Evolutionary conservation across 2,888 invertebrate genomes (phyloP).

Genomic region (Pammene aurita): DNA sequence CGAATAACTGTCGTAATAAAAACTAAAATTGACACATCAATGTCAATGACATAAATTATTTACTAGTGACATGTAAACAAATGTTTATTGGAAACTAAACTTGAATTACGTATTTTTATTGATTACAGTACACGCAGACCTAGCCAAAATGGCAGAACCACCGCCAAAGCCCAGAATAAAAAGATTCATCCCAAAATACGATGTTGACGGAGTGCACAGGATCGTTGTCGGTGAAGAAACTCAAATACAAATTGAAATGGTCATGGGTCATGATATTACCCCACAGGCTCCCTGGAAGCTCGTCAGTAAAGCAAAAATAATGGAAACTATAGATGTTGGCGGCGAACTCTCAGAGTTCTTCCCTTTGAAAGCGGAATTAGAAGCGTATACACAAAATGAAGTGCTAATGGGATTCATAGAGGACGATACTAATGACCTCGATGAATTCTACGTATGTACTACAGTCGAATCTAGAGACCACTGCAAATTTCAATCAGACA

Average conservation of each 20-base stretch:
- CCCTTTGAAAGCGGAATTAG: constrained; percentile 65
- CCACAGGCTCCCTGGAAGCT: constrained; percentile 89
- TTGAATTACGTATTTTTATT: constrained; percentile 32
- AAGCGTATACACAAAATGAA: constrained; percentile 68
- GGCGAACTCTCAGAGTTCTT: constrained; percentile 78
- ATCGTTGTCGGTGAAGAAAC: constrained; percentile 81
- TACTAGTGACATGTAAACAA: constrained; percentile 20
- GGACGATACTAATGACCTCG: constrained; percentile 83
- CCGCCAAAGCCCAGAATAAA: constrained; percentile 67
- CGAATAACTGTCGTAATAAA: neutral
- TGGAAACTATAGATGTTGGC: constrained; percentile 84
- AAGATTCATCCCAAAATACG: constrained; percentile 76
- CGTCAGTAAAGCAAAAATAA: constrained; percentile 83
- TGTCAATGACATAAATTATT: constrained; percentile 7
- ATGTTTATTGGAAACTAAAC: neutral
- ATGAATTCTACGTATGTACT: constrained; percentile 88
- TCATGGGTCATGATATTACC: constrained; percentile 87
- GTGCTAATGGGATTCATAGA: constrained; percentile 87
- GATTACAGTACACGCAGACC: constrained; percentile 56
- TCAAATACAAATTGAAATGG: constrained; percentile 84
- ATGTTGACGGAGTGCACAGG: constrained; percentile 82
- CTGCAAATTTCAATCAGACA: constrained; percentile 76
- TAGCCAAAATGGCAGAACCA: constrained; percentile 53
- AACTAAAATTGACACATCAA: constrained; percentile 9
- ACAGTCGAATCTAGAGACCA: constrained; percentile 82